A percentile compares a stretch with the other conserved stretches of the same genome.
Evolutionary conservation across 2,113 vertebrate genomes (phyloP).

Genomic region (Eira barbara): DNA sequence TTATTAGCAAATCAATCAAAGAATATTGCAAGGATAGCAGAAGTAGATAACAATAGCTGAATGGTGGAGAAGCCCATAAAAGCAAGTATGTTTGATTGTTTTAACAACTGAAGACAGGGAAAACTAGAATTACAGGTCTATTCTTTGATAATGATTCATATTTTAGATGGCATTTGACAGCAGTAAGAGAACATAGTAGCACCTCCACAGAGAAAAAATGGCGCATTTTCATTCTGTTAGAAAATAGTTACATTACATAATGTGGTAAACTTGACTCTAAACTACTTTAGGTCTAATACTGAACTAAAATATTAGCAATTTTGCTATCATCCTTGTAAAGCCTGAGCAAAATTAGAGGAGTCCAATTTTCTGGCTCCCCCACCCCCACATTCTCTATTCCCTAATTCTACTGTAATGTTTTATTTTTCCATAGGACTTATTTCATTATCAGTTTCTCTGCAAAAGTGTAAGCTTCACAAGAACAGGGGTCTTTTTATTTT

Average conservation of each 20-base stretch:
- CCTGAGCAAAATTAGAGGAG: not conserved
- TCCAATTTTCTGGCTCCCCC: not conserved
- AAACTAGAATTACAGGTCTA: not conserved
- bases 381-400: not conserved
- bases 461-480: not conserved
- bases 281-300: not conserved
- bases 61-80: not conserved
- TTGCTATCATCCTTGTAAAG: not conserved
- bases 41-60: constrained; percentile 43
- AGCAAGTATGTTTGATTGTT: not conserved
- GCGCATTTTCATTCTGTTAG: not conserved
- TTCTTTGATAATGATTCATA: not conserved
- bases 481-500: not conserved
- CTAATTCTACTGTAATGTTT: not conserved
- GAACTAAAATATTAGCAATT: not conserved
- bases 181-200: not conserved
- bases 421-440: not conserved
- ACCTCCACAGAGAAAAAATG: not conserved
- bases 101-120: not conserved
- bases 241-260: not conserved
- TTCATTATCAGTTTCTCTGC: not conserved
- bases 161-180: not conserved
- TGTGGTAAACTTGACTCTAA: not conserved
- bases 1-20: constrained; percentile 77
- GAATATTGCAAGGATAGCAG: constrained; percentile 64